phyloP scores from a whole-genome alignment of 2,888 invertebrate species.

The Cordilura impudica region DNA sequence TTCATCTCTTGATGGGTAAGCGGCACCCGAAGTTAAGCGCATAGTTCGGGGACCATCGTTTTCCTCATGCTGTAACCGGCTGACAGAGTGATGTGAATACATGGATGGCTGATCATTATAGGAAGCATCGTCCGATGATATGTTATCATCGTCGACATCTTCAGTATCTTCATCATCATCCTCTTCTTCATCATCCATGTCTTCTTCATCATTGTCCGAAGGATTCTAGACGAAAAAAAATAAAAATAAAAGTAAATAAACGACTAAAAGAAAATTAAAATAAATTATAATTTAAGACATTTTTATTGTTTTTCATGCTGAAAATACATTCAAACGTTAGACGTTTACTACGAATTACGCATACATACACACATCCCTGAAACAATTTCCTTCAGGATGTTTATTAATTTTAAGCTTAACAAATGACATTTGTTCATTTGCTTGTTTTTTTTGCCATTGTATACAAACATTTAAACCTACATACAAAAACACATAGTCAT shows the following conservation, averaged over 20 bases:
- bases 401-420: conserved; percentile 36
- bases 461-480: too few relatives aligned
- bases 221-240: conserved; percentile 51
- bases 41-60: conserved; percentile 74
- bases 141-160: conserved; percentile 68
- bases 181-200: conserved; percentile 70
- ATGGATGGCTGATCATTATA: conserved; percentile 75
- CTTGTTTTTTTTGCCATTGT: too few relatives aligned
- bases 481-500: neutral
- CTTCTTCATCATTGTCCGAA: conserved; percentile 64
- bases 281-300: neutral
- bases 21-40: conserved; percentile 70
- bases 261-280: neutral
- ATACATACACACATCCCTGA: neutral
- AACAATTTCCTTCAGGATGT: conserved; percentile 25
- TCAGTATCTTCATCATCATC: conserved; percentile 73
- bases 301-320: neutral
- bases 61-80: conserved; percentile 75
- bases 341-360: too few relatives aligned
- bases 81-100: conserved; percentile 75
- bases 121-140: conserved; percentile 68
- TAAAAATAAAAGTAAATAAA: neutral
- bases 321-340: neutral
- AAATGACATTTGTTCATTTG: conserved; percentile 22
- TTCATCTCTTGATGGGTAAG: conserved; percentile 65